Evolutionary conservation across 2,888 invertebrate genomes (phyloP).

Genomic region (Perizoma affinitatum): DNA sequence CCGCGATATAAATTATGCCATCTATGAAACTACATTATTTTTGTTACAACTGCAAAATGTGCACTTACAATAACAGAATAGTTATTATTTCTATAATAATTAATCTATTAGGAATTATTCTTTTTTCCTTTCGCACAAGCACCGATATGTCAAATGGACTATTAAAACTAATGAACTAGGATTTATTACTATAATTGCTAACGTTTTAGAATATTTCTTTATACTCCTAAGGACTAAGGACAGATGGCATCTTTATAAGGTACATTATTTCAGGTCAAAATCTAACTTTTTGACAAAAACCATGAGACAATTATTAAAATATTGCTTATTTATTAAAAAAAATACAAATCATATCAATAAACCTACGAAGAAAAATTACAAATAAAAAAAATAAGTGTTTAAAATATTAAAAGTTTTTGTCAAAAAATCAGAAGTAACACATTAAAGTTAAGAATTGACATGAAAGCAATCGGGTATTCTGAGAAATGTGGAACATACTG

Average conservation of each 20-base stretch:
- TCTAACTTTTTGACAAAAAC: conserved; percentile 45
- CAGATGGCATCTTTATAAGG: conserved; percentile 60
- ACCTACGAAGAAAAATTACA: too few species aligned
- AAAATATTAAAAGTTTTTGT: conserved; percentile 10
- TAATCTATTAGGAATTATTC: conserved; percentile 65
- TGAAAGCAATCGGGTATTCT: conserved; percentile 54
- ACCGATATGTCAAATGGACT: conserved; percentile 83
- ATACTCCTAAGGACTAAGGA: conserved; percentile 60
- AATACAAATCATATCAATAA: not conserved
- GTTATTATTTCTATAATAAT: conserved; percentile 41
- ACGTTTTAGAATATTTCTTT: conserved; percentile 72
- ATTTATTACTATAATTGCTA: conserved; percentile 59
- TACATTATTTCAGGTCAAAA: conserved; percentile 40
- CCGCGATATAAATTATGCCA: conserved; percentile 37
- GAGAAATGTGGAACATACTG: conserved; percentile 55
- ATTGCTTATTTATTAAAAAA: not conserved
- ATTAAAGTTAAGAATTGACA: conserved; percentile 61
- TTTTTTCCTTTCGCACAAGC: conserved; percentile 68
- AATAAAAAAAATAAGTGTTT: not conserved
- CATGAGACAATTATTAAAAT: not conserved
- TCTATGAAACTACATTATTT: conserved; percentile 43
- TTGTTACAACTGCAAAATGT: conserved; percentile 57
- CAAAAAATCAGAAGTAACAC: conserved; percentile 32
- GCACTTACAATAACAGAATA: conserved; percentile 42
- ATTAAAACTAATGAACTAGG: conserved; percentile 38